A percentile compares a stretch with the other conserved stretches of the same genome.
phyloP scores from a whole-genome alignment of 2,888 invertebrate species.

The Amphipoea oculea region DNA sequence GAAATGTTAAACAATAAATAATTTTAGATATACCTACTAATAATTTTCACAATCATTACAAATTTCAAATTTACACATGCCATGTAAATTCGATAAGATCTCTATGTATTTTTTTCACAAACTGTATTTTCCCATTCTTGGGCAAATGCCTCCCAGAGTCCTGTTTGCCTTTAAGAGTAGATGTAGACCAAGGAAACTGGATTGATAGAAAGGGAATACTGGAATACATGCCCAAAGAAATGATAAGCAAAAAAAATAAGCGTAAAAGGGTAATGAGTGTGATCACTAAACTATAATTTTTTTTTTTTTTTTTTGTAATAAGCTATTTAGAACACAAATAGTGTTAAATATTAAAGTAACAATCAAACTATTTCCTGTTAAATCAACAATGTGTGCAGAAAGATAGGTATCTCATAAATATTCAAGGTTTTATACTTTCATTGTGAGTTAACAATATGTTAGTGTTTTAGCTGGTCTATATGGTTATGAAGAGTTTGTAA shows the following conservation, averaged over 20 bases:
- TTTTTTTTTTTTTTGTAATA: not conserved
- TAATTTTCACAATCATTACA: not conserved
- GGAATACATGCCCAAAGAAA: not conserved
- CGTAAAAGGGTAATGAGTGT: not conserved
- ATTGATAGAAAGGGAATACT: not conserved
- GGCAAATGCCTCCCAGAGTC: not conserved
- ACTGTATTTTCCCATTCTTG: not conserved
- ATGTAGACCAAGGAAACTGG: not conserved
- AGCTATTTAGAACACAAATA: not conserved
- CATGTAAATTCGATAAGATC: not conserved
- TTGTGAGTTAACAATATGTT: slow-evolving; percentile 13
- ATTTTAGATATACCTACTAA: not conserved
- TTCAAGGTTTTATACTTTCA: slow-evolving; percentile 38
- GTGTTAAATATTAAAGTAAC: slow-evolving; percentile 10
- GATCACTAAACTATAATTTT: not conserved
- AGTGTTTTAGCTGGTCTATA: not conserved
- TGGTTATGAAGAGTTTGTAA: not conserved
- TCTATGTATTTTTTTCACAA: not conserved
- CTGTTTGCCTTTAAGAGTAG: not conserved
- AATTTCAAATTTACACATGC: too few species aligned
- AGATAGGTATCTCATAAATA: slow-evolving; percentile 34
- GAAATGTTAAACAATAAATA: not conserved
- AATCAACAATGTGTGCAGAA: slow-evolving; percentile 35
- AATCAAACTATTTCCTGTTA: slow-evolving; percentile 39
- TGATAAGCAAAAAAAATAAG: not conserved